Conservation (phyloP, 2,797 vertebrate species). For the Avahi laniger region DNA sequence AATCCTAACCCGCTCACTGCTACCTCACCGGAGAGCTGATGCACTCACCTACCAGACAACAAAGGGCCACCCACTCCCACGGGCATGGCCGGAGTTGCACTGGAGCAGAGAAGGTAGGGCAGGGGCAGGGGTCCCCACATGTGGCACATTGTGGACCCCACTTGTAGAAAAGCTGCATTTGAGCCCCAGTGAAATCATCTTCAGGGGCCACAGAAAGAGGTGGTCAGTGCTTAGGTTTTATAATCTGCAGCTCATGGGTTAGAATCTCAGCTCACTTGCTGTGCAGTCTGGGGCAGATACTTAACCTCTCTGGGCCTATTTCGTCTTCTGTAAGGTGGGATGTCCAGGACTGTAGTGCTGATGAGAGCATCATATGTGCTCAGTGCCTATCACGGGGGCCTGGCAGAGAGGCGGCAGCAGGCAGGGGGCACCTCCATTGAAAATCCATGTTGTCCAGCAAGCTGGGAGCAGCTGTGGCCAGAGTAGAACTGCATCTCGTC, state of each 20-base stretch:
- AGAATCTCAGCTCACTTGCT: background rate
- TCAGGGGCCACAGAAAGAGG: background rate
- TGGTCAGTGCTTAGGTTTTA: background rate
- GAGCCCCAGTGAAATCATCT: background rate
- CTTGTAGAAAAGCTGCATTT: background rate
- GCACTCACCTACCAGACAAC: background rate
- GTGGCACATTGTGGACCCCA: too few species aligned
- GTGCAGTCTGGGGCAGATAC: background rate
- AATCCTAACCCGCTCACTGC: background rate
- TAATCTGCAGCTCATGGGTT: background rate
- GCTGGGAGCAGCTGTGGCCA: background rate
- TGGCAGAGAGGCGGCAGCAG: background rate
- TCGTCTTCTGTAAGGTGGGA: background rate
- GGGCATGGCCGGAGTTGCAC: fast-evolving
- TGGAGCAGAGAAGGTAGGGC: background rate
- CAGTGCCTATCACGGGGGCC: background rate
- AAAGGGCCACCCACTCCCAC: background rate
- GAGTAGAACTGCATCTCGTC: background rate
- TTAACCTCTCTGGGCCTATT: background rate
- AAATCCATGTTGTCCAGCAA: fast-evolving
- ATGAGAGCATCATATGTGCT: fast-evolving
- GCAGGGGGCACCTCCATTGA: background rate
- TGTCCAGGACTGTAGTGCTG: fast-evolving
- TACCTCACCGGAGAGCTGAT: background rate
- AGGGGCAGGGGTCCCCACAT: background rate